Conservation (phyloP, 2,888 invertebrate species). For the Lucinisca nassula region DNA sequence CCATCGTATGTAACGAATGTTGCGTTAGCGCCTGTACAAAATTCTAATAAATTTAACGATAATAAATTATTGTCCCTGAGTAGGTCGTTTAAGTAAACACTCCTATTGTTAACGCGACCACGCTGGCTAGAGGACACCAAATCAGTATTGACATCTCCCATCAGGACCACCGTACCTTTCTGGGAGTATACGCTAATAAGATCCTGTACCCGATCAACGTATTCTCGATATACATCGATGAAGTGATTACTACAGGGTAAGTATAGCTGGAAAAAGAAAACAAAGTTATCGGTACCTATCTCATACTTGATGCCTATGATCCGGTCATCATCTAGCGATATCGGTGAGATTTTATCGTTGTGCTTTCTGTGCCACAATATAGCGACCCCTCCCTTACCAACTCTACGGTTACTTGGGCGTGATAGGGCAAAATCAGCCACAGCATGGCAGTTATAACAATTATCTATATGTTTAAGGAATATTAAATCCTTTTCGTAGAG, state of each 20-base stretch:
- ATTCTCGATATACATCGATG: too few species aligned
- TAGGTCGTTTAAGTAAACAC: not conserved
- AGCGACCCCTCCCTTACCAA: not conserved
- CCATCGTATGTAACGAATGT: constrained; percentile 1
- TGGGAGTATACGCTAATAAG: too few species aligned
- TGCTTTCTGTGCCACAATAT: not conserved
- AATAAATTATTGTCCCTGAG: not conserved
- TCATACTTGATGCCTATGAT: too few species aligned
- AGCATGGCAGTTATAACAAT: not conserved
- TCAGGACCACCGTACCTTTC: too few species aligned
- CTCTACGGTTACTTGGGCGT: too few species aligned
- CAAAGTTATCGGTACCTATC: too few species aligned
- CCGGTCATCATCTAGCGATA: too few species aligned
- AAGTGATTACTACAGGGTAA: too few species aligned
- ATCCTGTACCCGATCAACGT: too few species aligned
- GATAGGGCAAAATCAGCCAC: too few species aligned
- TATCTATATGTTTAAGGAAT: not conserved
- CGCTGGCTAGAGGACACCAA: not conserved
- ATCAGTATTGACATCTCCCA: not conserved
- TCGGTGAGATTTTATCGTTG: too few species aligned
- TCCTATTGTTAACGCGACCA: not conserved
- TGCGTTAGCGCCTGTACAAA: not conserved
- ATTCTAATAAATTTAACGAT: not conserved
- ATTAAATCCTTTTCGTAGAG: not conserved
- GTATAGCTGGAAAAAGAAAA: too few species aligned